Conservation (phyloP, 2,113 vertebrate genomes). For the Corvus hawaiiensis region DNA sequence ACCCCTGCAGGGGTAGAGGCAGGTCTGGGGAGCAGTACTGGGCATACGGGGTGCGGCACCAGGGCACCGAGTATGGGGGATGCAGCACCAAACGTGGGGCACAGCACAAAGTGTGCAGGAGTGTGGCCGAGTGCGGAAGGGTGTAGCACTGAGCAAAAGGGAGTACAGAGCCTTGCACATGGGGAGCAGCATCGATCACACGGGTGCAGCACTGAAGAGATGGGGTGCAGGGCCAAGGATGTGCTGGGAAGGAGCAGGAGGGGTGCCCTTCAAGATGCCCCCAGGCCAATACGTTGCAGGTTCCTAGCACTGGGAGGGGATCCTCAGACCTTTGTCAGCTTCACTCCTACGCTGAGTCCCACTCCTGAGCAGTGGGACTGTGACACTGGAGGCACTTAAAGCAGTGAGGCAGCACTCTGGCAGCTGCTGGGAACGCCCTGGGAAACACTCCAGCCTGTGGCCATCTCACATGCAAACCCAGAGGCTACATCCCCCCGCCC, state of each 20-base stretch:
- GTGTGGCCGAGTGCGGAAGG: not conserved
- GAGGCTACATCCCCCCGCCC: not conserved
- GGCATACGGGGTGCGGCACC: not conserved
- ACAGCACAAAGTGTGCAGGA: not conserved
- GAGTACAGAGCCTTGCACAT: not conserved
- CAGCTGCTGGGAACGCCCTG: not conserved
- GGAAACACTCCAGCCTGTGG: not conserved
- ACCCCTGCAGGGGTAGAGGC: not conserved
- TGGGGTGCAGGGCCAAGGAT: not conserved
- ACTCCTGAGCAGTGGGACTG: not conserved
- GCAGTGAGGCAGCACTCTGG: not conserved
- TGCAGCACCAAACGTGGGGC: not conserved
- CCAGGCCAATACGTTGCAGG: not conserved
- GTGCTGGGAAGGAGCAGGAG: not conserved
- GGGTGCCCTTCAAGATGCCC: not conserved
- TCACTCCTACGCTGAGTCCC: not conserved
- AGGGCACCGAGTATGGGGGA: not conserved
- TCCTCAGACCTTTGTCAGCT: not conserved
- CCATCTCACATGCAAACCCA: not conserved
- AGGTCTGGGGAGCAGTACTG: not conserved
- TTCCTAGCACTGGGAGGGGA: not conserved
- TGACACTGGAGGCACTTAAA: not conserved
- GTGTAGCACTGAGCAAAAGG: not conserved
- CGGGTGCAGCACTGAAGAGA: not conserved
- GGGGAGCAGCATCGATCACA: not conserved